Conservation (phyloP, 1,140 invertebrate genomes). For the Latrodectus geometricus region DNA sequence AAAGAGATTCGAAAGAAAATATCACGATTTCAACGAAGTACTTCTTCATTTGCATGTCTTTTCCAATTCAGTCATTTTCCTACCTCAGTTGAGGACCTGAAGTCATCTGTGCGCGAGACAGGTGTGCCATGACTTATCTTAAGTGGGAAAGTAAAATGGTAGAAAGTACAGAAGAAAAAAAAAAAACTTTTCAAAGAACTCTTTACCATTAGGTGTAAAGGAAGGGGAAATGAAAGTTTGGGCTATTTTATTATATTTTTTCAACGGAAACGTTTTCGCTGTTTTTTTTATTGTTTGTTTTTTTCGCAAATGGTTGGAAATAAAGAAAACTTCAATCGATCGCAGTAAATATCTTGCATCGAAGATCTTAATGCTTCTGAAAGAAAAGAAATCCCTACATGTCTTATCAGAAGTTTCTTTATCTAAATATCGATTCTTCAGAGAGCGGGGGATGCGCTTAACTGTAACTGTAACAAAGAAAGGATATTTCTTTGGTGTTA, state of each 20-base stretch:
- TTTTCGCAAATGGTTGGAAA: constrained; percentile 22
- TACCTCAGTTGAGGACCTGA: constrained; percentile 19
- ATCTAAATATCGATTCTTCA: neutral
- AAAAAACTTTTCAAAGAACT: constrained; percentile 13
- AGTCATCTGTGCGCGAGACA: neutral
- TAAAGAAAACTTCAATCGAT: constrained; percentile 12
- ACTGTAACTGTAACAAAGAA: too few species aligned
- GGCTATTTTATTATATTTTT: constrained; percentile 9
- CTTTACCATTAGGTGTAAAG: constrained; percentile 33
- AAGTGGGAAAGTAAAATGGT: constrained; percentile 5
- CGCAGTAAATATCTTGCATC: constrained; percentile 15
- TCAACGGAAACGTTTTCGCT: constrained; percentile 2
- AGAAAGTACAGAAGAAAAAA: neutral
- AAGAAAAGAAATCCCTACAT: neutral
- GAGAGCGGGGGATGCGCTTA: too few species aligned
- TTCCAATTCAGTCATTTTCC: neutral
- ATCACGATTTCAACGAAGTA: constrained; percentile 22
- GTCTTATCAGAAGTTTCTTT: neutral
- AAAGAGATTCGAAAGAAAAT: too few species aligned
- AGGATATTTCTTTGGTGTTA: too few species aligned
- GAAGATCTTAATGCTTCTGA: neutral
- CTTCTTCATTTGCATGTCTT: constrained; percentile 30
- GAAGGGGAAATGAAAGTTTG: constrained; percentile 37
- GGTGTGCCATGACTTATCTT: constrained; percentile 1
- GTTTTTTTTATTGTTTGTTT: neutral